Evolutionary conservation across 2,113 vertebrate genomes (phyloP), one percentile per base, ranked within the genome.

Genomic region (Oncorhynchus masou): DNA sequence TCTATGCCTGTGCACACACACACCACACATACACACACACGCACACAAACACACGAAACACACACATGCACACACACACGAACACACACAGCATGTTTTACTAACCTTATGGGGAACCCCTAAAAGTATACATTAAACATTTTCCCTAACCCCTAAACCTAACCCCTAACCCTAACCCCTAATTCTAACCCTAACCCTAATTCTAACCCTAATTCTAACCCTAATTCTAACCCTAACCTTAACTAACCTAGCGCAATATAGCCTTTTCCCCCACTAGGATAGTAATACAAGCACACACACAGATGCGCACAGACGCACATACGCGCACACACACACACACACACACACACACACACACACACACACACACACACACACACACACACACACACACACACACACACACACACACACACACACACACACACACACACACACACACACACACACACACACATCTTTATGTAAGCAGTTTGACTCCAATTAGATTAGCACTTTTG

Each of bases 401-500:
- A 54, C 51, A 54, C 51, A 54, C 51, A 54, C 51, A 16, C 72
- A 13, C 49, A 62, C 49, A 29, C 12, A 70, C 78, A 62, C 25
- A 20, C 57, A 12, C 20, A 19, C 51, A 54, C 51, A 15, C 51
- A 54, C 39, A 66, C 22, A 5, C 4, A 16, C 20, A 9, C 39
- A 49, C 68, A 13, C 31, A 74, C 71, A 2, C 34, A 39, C 34
- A 8, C 7, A 9, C 7, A 45, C 71, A 71, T 73, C 74, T 71
- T 59, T 59, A 59, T 62, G 34, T 39, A 73, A 73, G 60, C 68
- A 25, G 77, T 62, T 68, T 69, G 71, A 73, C n/a, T 67, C 39
- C 48, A 57, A 45, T 78, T 68, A 68, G 70, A 51, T 24, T 22
- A 57, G 48, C 62, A 60, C 39, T 45, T 45, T 65, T 68, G 65